Conservation (phyloP, 2,113 vertebrate genomes). For the Nycticorax nycticorax region DNA sequence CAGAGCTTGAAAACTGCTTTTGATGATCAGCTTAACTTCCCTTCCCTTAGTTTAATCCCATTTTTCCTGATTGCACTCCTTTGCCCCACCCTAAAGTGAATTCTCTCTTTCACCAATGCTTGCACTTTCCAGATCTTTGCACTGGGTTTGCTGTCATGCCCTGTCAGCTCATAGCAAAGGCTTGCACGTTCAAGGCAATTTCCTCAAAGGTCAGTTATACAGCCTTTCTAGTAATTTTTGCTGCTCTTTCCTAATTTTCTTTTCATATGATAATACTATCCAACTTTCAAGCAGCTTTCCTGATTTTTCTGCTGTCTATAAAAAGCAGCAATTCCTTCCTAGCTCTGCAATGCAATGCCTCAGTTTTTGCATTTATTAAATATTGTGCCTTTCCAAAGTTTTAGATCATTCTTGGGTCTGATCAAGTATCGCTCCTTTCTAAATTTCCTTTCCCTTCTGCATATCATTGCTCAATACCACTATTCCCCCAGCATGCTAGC, state of each 20-base stretch:
- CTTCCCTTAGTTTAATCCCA: constrained; percentile 27
- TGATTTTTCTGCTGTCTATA: neutral
- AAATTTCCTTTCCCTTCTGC: neutral
- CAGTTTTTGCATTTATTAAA: neutral
- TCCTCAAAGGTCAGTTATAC: neutral
- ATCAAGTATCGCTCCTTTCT: neutral
- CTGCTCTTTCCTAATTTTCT: neutral
- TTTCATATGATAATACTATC: neutral
- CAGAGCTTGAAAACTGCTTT: constrained; percentile 23
- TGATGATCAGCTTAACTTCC: constrained; percentile 21
- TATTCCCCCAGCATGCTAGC: neutral
- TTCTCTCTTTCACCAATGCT: neutral
- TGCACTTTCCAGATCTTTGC: neutral
- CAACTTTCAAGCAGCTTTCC: neutral
- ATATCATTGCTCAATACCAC: neutral
- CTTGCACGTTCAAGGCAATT: neutral
- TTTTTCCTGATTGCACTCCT: constrained; percentile 15
- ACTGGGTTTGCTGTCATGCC: neutral
- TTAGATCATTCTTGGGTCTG: neutral
- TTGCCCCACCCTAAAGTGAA: neutral
- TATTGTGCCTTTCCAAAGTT: neutral
- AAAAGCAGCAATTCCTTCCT: neutral
- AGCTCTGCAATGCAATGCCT: neutral
- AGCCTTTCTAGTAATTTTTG: neutral
- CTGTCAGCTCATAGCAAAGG: neutral